A percentile compares a stretch with the other conserved stretches of the same genome.
Evolutionary conservation across 2,888 invertebrate genomes (phyloP).

Genomic region (Laspeyria flexula): DNA sequence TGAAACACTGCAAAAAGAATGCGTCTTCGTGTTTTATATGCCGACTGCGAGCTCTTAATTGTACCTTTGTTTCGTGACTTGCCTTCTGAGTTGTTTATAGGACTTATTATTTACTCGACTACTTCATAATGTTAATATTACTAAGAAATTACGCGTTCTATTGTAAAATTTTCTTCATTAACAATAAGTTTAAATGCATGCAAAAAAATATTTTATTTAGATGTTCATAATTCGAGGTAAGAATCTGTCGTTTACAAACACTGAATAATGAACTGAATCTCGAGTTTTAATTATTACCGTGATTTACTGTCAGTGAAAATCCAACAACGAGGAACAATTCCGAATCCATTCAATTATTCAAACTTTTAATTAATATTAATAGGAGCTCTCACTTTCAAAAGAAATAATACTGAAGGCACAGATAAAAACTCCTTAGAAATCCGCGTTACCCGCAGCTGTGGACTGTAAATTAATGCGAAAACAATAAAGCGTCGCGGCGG

Average conservation of each 20-base stretch:
- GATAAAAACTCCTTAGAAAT: slow-evolving; percentile 85
- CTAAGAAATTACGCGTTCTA: slow-evolving; percentile 4
- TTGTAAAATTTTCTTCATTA: slow-evolving; percentile 3
- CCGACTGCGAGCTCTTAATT: slow-evolving; percentile 75
- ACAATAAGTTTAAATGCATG: slow-evolving; percentile 2
- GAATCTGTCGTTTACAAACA: slow-evolving; percentile 70
- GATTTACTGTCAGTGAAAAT: slow-evolving; percentile 72
- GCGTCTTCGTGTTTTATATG: slow-evolving; percentile 71
- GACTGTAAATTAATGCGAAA: slow-evolving; percentile 84
- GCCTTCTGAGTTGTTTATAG: slow-evolving; percentile 60
- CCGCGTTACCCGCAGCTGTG: slow-evolving; percentile 81
- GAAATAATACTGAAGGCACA: slow-evolving; percentile 78
- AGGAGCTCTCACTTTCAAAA: slow-evolving; percentile 82
- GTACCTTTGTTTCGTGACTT: slow-evolving; percentile 74
- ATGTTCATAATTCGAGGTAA: slow-evolving; percentile 28
- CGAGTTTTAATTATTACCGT: slow-evolving; percentile 80
- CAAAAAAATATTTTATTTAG: slow-evolving; percentile 6
- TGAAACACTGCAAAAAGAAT: slow-evolving; percentile 61
- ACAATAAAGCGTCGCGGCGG: slow-evolving; percentile 76
- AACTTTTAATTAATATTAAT: slow-evolving; percentile 87
- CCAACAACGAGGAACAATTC: slow-evolving; percentile 80
- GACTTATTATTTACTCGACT: slow-evolving; percentile 37
- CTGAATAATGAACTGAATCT: slow-evolving; percentile 67
- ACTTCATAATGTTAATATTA: slow-evolving; percentile 9
- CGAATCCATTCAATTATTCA: slow-evolving; percentile 83